Evolutionary conservation across 2,797 vertebrate genomes (phyloP), one percentile per base, ranked within the genome.

Genomic region (Phrynocephalus vlangalii): DNA sequence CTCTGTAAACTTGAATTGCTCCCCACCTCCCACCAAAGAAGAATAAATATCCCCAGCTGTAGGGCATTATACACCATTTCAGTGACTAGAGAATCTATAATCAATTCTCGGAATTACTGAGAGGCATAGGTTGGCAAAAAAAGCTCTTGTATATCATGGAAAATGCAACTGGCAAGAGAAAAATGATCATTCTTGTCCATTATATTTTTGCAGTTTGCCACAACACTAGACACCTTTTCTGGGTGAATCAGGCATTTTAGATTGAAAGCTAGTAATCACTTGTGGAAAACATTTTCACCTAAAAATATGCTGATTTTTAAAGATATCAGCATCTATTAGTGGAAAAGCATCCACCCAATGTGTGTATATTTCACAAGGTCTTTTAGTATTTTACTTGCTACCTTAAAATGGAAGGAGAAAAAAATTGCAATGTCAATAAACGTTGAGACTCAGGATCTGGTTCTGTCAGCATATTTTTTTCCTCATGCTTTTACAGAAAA

Each of bases 31-130:
- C 9, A 15, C 7, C 33, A 18, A 44, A 76, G 16, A 81, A 86
- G 30, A 70, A 83, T 48, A 83, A 48, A 84, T 79, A 83, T 83
- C 13, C 67, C 33, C 79, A 87, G 66, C 81, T 87, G 48, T 83
- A 87, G 63, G 66, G 81, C 48, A 70, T 44, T 52, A 63, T 68
- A 8, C 10, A 77, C 30, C n/a, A 48, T 70, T 78, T 87, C 48
- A 56, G 30, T 81, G 28, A 78, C 30, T 22, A 44, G 30, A 30
- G 48, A 78, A 44, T 71, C 20, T 78, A 18, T 83, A 83, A 78
- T 87, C 44, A 83, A 79, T 78, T 76, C 48, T 78, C 38, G 71
- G 73, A 83, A 83, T 78, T 83, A 71, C 48, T 71, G 80, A 82
- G n/a, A 76, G 72, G 38, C 72, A 68, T 13, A 66, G 24, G 3